phyloP scores from a whole-genome alignment of 1,140 invertebrate species.

The Rhyzopertha dominica region DNA sequence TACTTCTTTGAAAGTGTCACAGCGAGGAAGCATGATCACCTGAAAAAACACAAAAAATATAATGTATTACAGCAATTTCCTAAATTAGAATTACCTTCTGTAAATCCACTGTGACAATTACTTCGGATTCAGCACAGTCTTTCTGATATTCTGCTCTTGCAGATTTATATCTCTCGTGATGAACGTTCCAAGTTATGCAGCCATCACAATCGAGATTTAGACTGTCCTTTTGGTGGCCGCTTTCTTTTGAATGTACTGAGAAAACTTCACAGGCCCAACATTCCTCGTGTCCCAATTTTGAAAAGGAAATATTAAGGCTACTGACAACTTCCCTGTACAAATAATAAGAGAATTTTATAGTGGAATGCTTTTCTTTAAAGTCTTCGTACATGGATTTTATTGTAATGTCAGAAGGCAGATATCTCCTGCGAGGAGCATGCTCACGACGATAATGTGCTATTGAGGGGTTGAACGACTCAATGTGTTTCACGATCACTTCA shows the following conservation, averaged over 20 bases:
- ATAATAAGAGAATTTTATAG: constrained; percentile 12
- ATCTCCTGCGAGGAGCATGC: constrained; percentile 10
- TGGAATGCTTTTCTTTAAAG: constrained; percentile 12
- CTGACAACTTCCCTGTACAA: constrained; percentile 15
- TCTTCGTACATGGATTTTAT: constrained; percentile 13
- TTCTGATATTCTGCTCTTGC: constrained; percentile 8
- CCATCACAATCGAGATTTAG: constrained; percentile 4
- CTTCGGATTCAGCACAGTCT: constrained; percentile 3
- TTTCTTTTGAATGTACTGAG: constrained; percentile 18
- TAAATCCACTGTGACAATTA: constrained; percentile 5
- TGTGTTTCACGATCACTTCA: constrained; percentile 9
- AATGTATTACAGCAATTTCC: too few relatives aligned
- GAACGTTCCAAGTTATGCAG: constrained; percentile 5
- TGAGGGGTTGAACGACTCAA: constrained; percentile 10
- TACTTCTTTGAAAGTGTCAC: constrained; percentile 21
- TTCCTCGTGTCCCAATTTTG: constrained; percentile 18
- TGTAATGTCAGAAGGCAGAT: constrained; percentile 16
- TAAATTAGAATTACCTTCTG: constrained; percentile 7
- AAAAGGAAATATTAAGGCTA: constrained; percentile 17
- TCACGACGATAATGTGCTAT: constrained; percentile 14
- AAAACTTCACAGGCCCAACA: constrained; percentile 17
- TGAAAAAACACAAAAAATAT: constrained; percentile 5
- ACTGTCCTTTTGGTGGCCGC: constrained; percentile 8
- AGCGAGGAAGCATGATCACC: constrained; percentile 20
- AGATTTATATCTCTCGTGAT: constrained; percentile 2